These are phyloP conservation scores for Babylonia areolata DNA, from an alignment of 1,140 invertebrate genomes.

Conservation along the genomic window DNA sequence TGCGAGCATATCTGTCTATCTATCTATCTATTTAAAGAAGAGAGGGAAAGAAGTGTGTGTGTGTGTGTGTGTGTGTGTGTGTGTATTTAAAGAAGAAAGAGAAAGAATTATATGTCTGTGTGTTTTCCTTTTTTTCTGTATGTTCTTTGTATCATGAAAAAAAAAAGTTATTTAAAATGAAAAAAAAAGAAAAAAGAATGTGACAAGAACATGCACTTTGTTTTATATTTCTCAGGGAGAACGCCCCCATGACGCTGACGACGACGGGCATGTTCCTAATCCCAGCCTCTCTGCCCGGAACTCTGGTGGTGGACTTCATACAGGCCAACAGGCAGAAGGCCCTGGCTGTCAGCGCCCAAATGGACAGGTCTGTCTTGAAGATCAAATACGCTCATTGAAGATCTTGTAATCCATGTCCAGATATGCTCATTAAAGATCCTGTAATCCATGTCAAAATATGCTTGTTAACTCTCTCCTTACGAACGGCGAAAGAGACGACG, in stretches of 20 bases:
- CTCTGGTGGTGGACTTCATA: conserved; percentile 66
- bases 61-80: conserved; percentile 17
- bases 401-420: no score
- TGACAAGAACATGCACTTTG: neutral
- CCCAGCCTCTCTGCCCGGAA: conserved; percentile 66
- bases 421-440: no score
- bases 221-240: conserved; percentile 55
- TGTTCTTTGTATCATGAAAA: no score
- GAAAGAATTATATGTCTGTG: neutral
- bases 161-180: no score
- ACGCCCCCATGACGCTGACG: conserved; percentile 65
- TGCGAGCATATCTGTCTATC: no score
- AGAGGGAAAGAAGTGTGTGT: no score
- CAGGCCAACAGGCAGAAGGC: conserved; percentile 57
- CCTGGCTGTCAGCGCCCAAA: conserved; percentile 50
- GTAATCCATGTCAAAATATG: no score
- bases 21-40: no score
- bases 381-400: no score
- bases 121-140: no score
- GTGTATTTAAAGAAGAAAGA: neutral
- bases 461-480: no score
- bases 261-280: conserved; percentile 64
- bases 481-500: no score
- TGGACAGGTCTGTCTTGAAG: conserved; percentile 59
- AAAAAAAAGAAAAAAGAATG: neutral